phyloP scores from a whole-genome alignment of 2,797 vertebrate genomes.

The Sebastiscus albofasciatus region DNA sequence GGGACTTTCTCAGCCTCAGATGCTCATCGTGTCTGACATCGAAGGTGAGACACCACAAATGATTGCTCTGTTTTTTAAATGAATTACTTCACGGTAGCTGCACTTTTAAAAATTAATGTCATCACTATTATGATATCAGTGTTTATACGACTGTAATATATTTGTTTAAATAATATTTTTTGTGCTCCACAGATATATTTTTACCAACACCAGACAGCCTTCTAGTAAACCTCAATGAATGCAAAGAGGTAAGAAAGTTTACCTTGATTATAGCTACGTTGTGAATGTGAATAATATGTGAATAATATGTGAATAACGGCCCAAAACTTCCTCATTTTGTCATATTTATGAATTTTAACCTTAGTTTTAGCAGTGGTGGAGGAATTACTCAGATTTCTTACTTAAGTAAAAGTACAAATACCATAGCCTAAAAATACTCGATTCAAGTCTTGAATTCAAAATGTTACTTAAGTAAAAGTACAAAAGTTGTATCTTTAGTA shows the following conservation, averaged over 20 bases:
- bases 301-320: background rate
- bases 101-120: background rate
- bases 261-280: background rate
- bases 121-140: background rate
- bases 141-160: background rate
- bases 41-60: conserved; percentile 85
- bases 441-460: no score
- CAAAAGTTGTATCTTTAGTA: no score
- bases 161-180: conserved; percentile 9
- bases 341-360: background rate
- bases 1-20: conserved; percentile 96
- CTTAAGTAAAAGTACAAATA: no score
- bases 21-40: conserved; percentile 97
- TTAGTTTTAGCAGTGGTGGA: no score
- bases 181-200: conserved; percentile 91
- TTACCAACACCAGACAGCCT: conserved; percentile 98
- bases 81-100: background rate
- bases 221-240: conserved; percentile 95
- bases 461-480: no score
- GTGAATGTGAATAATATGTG: background rate
- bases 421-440: no score
- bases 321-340: background rate
- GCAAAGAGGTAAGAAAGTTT: conserved; percentile 91
- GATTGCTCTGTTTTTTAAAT: background rate
- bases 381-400: no score